Evolutionary conservation across 2,113 vertebrate genomes (phyloP).

Genomic region (Ciconia stormi): DNA sequence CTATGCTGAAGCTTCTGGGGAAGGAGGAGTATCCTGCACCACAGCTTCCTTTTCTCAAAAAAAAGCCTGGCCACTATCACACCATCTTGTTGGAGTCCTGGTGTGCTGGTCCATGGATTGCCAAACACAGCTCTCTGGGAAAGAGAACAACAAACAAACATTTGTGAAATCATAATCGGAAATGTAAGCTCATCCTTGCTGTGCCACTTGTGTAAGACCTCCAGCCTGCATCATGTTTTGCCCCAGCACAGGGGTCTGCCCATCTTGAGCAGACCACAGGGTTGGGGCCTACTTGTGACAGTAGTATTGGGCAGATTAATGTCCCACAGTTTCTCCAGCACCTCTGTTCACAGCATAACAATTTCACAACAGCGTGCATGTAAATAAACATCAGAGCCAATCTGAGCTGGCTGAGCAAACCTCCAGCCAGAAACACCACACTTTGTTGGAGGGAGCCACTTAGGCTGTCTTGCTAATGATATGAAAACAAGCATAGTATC

Average conservation of each 20-base stretch:
- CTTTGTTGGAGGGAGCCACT: not conserved
- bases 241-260: not conserved
- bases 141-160: constrained; percentile 8
- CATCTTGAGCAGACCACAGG: not conserved
- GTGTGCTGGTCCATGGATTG: not conserved
- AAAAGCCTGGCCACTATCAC: not conserved
- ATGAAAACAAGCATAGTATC: not conserved
- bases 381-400: constrained; percentile 28
- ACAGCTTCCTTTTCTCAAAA: not conserved
- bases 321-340: not conserved
- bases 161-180: not conserved
- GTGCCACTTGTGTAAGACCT: constrained; percentile 19
- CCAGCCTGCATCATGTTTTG: not conserved
- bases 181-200: not conserved
- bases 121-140: constrained; percentile 10
- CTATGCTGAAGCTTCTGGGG: not conserved
- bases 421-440: not conserved
- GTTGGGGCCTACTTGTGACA: not conserved
- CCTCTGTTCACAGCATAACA: not conserved
- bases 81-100: not conserved
- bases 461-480: not conserved
- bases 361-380: not conserved
- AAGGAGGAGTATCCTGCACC: not conserved
- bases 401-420: not conserved
- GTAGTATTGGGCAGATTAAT: not conserved